Percentiles rank a stretch among this genome's conserved stretches.
These are phyloP conservation scores for Channallabes apus DNA, from an alignment of 2,797 vertebrate species.

Conservation along the genomic window DNA sequence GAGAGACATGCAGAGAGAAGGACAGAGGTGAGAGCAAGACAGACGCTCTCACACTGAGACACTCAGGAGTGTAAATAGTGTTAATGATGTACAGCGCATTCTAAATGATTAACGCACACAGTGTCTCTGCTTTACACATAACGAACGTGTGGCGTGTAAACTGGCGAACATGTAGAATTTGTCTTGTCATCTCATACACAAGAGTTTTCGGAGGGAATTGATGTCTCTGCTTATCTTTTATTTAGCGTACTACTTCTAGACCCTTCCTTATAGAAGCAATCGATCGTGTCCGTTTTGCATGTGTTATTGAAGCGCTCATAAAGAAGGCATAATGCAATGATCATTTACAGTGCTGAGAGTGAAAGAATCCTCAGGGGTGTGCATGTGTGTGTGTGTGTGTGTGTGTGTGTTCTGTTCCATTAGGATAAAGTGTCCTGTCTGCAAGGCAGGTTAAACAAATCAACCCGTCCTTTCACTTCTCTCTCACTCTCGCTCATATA, in stretches of 20 bases:
- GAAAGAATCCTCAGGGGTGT: slow-evolving; percentile 22
- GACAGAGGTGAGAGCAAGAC: neutral
- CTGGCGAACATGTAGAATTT: neutral
- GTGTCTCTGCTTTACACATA: neutral
- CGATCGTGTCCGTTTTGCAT: neutral
- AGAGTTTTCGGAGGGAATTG: neutral
- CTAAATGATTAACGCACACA: neutral
- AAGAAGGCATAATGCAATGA: slow-evolving; percentile 28
- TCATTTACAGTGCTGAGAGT: slow-evolving; percentile 38
- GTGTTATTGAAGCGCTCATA: slow-evolving; percentile 33
- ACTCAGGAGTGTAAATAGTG: neutral
- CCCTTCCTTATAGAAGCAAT: neutral
- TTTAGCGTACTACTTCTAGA: neutral
- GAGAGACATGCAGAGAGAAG: neutral
- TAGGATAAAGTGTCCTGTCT: slow-evolving; percentile 35
- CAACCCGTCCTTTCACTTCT: slow-evolving; percentile 10
- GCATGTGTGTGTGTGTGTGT: slow-evolving; percentile 30
- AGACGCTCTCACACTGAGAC: neutral
- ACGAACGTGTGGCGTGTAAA: neutral
- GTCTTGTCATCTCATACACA: neutral
- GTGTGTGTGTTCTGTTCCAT: slow-evolving; percentile 17
- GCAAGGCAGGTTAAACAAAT: slow-evolving; percentile 28
- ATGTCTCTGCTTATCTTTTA: slow-evolving; percentile 32
- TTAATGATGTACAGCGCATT: neutral
- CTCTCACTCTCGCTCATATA: neutral